Evolutionary conservation across 2,888 invertebrate genomes (phyloP).

Genomic region (Agriopis marginaria): DNA sequence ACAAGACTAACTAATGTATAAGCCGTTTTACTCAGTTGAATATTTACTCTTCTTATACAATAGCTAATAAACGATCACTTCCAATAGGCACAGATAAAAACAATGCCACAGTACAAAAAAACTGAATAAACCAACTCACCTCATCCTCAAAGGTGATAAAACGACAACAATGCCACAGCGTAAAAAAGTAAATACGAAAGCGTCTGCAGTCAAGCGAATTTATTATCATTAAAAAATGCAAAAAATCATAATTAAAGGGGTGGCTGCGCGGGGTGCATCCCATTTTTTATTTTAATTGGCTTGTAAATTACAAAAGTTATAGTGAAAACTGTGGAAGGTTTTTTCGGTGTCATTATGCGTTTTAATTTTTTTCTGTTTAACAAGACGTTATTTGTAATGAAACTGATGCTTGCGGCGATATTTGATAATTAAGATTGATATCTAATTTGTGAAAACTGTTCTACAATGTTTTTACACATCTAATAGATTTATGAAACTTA

Average conservation of each 20-base stretch:
- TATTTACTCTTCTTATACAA: no score
- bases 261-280: conserved; percentile 73
- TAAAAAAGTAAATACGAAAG: conserved; percentile 61
- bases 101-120: conserved; percentile 19
- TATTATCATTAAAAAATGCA: conserved; percentile 85
- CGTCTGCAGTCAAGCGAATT: conserved; percentile 70
- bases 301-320: conserved; percentile 84
- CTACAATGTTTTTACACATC: no score
- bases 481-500: no score
- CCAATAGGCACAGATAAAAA: conserved; percentile 6
- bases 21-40: no score
- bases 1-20: no score
- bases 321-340: conserved; percentile 70
- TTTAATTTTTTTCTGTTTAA: conserved; percentile 42
- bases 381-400: conserved; percentile 16
- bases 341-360: conserved; percentile 63
- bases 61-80: neutral
- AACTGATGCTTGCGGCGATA: neutral
- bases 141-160: conserved; percentile 34
- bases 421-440: no score
- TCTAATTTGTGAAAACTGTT: no score
- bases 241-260: conserved; percentile 85
- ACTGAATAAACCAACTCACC: conserved; percentile 22
- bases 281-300: conserved; percentile 85
- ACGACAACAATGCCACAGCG: conserved; percentile 38